Base-by-base conservation (phyloP, 2,113 vertebrate genomes). In the Thryonomys swinderianus region DNA sequence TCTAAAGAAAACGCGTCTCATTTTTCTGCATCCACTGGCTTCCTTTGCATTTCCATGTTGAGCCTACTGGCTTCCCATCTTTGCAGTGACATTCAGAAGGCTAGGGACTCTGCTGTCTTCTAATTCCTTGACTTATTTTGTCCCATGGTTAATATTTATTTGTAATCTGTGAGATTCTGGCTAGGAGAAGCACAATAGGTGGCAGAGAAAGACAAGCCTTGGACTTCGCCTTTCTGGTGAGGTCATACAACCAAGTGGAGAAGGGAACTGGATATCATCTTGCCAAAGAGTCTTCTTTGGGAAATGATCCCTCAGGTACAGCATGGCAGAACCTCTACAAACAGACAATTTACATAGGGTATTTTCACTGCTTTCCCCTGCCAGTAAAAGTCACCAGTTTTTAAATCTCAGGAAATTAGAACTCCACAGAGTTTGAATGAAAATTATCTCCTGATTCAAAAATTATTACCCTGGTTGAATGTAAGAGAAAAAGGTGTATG, bases 41-140 rank as follows among this genome's bases (percentile, higher is more conserved):
- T 95, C 51, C 74, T 91, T 96, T 92, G 66, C 85, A 83, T 81
- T 89, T 96, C 6, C 51, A 84, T 2, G 1, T 80, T 71, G 88
- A 95, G 61, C 51, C 79, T 32, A 40, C 73, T 90, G 85, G 95
- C 93, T 95, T 95, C 80, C 84, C 85, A 97, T 95, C 91, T 81
- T 96, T 95, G 97, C 61, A 86, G 69, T 27, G 89, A 89, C 86
- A 89, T 40, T 94, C 53, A 85, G 69, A 95, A 88, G 48, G 51
- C 82, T 53, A 66, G 57, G 95, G 64, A 66, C 57, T 88, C 78
- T 64, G 85, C 34, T 40, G 3, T 62, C 83, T 92, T 69, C 86
- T 64, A 37, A 81, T 73, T 71, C 83, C 80, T 85, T 82, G 91
- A 95, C 83, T 96, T 95, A 62, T 45, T 96, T 95, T 67, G 53